Base-by-base conservation (phyloP, 1,140 invertebrate species). In the Neodiprion virginianus region DNA sequence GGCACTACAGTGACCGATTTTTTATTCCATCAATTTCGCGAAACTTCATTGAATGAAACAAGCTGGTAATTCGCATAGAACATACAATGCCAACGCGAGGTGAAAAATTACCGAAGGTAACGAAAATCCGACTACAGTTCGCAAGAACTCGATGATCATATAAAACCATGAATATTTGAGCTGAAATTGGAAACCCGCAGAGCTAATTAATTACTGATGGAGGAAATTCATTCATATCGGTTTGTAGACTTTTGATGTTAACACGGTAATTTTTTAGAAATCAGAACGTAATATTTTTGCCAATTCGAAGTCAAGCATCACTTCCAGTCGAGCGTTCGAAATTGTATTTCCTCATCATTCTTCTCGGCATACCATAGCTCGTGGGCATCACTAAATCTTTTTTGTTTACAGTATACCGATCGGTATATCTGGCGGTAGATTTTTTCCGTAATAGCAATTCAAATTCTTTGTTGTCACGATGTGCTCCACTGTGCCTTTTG, bases 261-360 rank as follows among this genome's bases (percentile, higher is more conserved):
- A 1, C 1, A 40, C 28, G 5, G 28, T 40, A 40, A 4, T 5
- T 40, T 40, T 40, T 40, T 40, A 40, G 50, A 94, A 97, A 89
- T 96, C 97, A 90, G 96, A 95, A 8, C 91, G 96, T 77, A 88
- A 95, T 71, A 96, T 97, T 81, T 97, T 97, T 87, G 96, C 97
- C 85, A 97, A 97, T 87, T 89, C 97, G 79, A 98, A 98, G 87
- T 98, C 97, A 88, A 96, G 95, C 14, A 97, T 98, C 77, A 95
- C 95, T 17, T 98, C 97, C 87, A 97, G 95, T 1, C 84, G 98
- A 50, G 96, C 96, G 4, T 96, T 94, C 21, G 97, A 97, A 86
- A 95, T 97, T 75, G 9, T 97, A 97, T 89, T 89, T 97, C 74
- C 81, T 94, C n/a, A 96, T 96, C 84, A 96, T 97, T 72, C 86